Conservation (phyloP, 1,140 invertebrate species). For the Penaeus japonicus region DNA sequence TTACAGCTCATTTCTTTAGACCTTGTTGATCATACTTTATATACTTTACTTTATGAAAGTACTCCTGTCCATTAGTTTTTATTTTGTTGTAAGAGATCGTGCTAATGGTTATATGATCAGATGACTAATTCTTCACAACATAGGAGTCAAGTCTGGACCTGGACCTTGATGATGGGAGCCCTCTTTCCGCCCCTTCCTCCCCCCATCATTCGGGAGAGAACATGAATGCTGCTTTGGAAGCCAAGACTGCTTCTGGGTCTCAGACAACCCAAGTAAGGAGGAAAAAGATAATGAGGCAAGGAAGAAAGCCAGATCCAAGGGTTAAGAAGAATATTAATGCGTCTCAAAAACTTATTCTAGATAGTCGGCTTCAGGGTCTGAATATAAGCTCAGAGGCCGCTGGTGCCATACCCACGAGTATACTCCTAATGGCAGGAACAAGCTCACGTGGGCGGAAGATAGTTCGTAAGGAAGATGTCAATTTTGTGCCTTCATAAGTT, state of each 20-base stretch:
- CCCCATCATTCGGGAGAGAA: neutral
- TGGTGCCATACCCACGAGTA: conserved; percentile 25
- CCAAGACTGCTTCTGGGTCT: too few relatives aligned
- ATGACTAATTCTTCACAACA: neutral
- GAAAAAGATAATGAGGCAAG: neutral
- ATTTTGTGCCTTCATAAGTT: conserved; percentile 17
- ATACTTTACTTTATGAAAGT: too few relatives aligned
- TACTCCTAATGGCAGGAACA: conserved; percentile 43
- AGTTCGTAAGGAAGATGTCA: conserved; percentile 45
- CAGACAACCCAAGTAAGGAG: neutral
- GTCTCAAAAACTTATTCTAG: neutral
- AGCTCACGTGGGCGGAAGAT: conserved; percentile 44
- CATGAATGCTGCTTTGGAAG: neutral
- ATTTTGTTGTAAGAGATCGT: too few relatives aligned
- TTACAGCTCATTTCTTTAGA: too few relatives aligned
- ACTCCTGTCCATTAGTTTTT: too few relatives aligned
- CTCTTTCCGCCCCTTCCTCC: conserved; percentile 23
- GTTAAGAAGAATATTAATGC: neutral
- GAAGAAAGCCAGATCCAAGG: neutral
- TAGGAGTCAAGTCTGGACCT: conserved; percentile 38
- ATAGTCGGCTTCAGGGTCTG: neutral
- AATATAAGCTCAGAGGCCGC: neutral
- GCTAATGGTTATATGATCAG: too few relatives aligned
- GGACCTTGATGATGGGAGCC: conserved; percentile 42
- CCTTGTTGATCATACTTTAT: too few relatives aligned